Base-by-base conservation (phyloP, 1,140 invertebrate species). In the Rhynchophorus ferrugineus region DNA sequence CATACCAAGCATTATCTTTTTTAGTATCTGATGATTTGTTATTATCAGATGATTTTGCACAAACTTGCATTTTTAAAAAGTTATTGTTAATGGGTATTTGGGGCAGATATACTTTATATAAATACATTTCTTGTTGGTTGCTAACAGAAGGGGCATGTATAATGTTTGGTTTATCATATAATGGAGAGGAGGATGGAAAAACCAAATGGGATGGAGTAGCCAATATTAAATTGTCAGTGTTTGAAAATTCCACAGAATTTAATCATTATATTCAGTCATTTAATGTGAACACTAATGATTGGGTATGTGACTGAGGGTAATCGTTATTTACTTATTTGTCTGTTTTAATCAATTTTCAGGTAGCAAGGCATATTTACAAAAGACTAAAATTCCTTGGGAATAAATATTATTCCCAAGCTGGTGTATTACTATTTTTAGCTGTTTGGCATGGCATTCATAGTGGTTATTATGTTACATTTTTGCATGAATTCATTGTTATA, bases 261-360 rank as follows among this genome's bases (percentile, higher is more conserved):
- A 82, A 83, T 47, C 82, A 92, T 61, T 84, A 91, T 61, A 89
- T 95, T 39, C 72, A 80, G 48, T 87, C 89, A 8, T 96, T 96
- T 66, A 97, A 96, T 68, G 87, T 86, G 39, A 95, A 95, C 63
- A 96, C 94, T 0, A 97, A 96, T 72, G 74, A 83, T 18, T 97
- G 93, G 89, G 85, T 46, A 19, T 24, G 43, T 39, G 1, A 1
- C 3, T n/a, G 24, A 36, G 18, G 41, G 34, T 18, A 8, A 11
- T 29, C 1, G 8, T 29, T 16, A n/a, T 3, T 9, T 39, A 49
- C 8, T 33, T 11, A 14, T 2, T 33, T 14, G n/a, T 1, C n/a
- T 18, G 2, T 18, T 18, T 19, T 38, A 7, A 7, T 2, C 16
- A 5, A 17, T 14, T 52, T 52, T 52, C 17, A 52, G 50, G 51